Evolutionary conservation across 2,888 invertebrate genomes (phyloP).

Genomic region (Ptychoptera albimana): DNA sequence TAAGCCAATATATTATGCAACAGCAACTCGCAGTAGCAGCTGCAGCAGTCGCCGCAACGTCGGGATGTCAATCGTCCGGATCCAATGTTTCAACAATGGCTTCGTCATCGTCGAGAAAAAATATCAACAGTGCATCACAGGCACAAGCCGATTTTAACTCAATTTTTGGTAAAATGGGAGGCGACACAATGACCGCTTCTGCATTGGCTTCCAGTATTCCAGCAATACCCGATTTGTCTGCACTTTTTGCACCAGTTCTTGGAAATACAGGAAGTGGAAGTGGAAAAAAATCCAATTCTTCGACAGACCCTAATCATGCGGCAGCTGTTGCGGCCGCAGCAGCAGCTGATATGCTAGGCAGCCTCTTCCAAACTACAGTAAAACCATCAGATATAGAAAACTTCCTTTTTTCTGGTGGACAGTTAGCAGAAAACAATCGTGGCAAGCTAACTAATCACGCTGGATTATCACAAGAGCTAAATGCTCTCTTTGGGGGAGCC

Average conservation of each 20-base stretch:
- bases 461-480: slow-evolving; percentile 12
- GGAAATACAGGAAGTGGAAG: slow-evolving; percentile 17
- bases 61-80: slow-evolving; percentile 27
- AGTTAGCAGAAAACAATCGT: too few species aligned
- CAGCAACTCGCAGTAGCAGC: too few species aligned
- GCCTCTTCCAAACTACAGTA: neutral
- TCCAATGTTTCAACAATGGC: slow-evolving; percentile 8
- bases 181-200: neutral
- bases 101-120: neutral
- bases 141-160: too few species aligned
- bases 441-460: neutral
- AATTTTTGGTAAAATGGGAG: too few species aligned
- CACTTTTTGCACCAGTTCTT: slow-evolving; percentile 14
- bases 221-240: slow-evolving; percentile 6
- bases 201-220: neutral
- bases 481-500: slow-evolving; percentile 13
- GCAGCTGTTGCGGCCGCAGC: slow-evolving; percentile 1
- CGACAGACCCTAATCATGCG: slow-evolving; percentile 4
- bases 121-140: too few species aligned
- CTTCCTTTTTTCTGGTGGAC: too few species aligned
- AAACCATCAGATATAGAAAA: too few species aligned
- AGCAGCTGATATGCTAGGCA: slow-evolving; percentile 7
- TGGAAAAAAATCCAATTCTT: slow-evolving; percentile 11
- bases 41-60: slow-evolving; percentile 19
- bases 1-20: neutral